phyloP scores from a whole-genome alignment of 2,888 invertebrate species.

The Monochamus alternatus region DNA sequence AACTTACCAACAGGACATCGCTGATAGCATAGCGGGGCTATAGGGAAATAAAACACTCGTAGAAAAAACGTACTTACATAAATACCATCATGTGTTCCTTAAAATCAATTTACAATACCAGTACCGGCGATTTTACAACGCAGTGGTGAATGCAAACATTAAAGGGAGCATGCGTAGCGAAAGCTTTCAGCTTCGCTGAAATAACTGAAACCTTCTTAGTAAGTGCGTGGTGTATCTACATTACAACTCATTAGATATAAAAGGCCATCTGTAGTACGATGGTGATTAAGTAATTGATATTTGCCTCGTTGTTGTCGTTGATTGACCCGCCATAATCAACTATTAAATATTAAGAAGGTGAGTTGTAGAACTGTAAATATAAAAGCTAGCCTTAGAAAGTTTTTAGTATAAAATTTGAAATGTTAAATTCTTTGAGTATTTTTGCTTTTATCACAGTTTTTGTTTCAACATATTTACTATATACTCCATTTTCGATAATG shows the following conservation, averaged over 20 bases:
- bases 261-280: conserved; percentile 25
- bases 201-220: conserved; percentile 48
- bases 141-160: conserved; percentile 54
- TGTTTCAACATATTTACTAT: no score
- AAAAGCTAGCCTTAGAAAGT: neutral
- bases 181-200: conserved; percentile 47
- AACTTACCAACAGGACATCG: neutral
- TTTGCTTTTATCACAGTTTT: no score
- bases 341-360: neutral
- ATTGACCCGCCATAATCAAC: neutral
- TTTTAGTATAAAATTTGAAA: no score
- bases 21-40: neutral
- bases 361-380: neutral
- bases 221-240: conserved; percentile 22
- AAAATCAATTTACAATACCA: conserved; percentile 31
- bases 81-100: neutral
- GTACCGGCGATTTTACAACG: conserved; percentile 30
- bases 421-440: no score
- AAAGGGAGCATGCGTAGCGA: conserved; percentile 50
- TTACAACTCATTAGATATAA: conserved; percentile 25
- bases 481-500: no score
- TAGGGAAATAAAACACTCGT: neutral
- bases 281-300: conserved; percentile 28
- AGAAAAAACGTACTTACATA: conserved; percentile 3
- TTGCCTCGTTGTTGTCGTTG: neutral